Evolutionary conservation across 2,113 vertebrate genomes (phyloP).

Genomic region (Phylloscopus trochilus): DNA sequence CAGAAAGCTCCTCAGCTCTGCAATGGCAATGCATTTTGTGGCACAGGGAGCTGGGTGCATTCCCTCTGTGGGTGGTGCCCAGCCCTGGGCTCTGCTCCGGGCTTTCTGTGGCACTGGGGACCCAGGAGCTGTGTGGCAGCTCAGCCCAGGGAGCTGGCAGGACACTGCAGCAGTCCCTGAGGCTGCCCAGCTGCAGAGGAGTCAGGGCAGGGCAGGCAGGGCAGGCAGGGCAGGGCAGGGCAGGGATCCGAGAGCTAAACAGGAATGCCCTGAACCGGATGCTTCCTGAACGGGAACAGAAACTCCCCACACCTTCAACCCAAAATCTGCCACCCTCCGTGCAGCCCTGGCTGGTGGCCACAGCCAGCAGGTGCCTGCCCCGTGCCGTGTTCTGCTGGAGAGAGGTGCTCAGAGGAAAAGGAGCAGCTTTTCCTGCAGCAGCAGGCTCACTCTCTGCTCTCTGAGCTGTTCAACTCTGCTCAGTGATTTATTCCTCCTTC

Average conservation of each 20-base stretch:
- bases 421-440: background rate
- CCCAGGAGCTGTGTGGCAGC: background rate
- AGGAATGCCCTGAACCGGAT: background rate
- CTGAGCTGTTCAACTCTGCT: background rate
- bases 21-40: background rate
- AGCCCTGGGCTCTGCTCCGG: background rate
- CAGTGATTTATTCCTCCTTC: background rate
- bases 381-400: background rate
- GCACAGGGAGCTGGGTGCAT: background rate
- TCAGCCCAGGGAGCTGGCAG: background rate
- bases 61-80: background rate
- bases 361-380: constrained; percentile 41
- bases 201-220: background rate
- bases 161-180: background rate
- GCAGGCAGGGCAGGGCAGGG: too few relatives aligned
- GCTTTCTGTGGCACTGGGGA: background rate
- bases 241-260: background rate
- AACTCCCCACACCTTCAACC: background rate
- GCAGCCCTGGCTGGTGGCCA: constrained; percentile 24
- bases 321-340: background rate
- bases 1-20: background rate
- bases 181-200: background rate
- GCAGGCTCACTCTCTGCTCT: background rate
- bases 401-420: background rate
- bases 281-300: background rate